Evolutionary conservation across 1,140 invertebrate species (phyloP).

Genomic region (Brachionus koreanus): DNA sequence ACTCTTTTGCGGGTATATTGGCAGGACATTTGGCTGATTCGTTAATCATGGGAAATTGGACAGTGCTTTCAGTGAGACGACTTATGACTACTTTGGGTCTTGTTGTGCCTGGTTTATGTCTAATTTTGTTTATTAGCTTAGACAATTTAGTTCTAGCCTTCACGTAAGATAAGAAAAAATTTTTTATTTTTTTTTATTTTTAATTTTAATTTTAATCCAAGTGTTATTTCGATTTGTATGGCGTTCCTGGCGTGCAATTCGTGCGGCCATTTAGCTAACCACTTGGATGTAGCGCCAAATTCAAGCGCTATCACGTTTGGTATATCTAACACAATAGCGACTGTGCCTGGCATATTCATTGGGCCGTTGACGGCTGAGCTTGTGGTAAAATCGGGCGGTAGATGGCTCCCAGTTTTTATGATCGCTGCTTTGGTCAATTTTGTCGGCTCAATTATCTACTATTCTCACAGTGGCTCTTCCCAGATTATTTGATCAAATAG

Average conservation of each 20-base stretch:
- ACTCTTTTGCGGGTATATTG: slow-evolving; percentile 69
- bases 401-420: slow-evolving; percentile 74
- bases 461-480: slow-evolving; percentile 35
- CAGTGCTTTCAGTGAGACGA: slow-evolving; percentile 68
- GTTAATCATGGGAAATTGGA: slow-evolving; percentile 67
- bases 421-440: slow-evolving; percentile 71
- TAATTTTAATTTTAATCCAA: slow-evolving; percentile 55
- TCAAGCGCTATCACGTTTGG: slow-evolving; percentile 76
- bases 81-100: slow-evolving; percentile 73
- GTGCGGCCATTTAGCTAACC: slow-evolving; percentile 73
- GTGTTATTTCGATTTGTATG: slow-evolving; percentile 73
- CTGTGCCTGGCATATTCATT: slow-evolving; percentile 72
- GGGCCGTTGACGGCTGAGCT: slow-evolving; percentile 74
- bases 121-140: slow-evolving; percentile 70
- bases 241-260: slow-evolving; percentile 74
- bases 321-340: slow-evolving; percentile 73
- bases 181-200: too few species aligned
- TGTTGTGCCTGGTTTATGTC: slow-evolving; percentile 70
- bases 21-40: slow-evolving; percentile 72
- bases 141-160: slow-evolving; percentile 69
- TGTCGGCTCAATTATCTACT: slow-evolving; percentile 71
- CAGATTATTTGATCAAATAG: slow-evolving; percentile 1
- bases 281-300: slow-evolving; percentile 74
- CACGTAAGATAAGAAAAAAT: slow-evolving; percentile 62
- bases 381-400: slow-evolving; percentile 68